phyloP scores from a whole-genome alignment of 2,797 vertebrate species.

The Argentina silus region DNA sequence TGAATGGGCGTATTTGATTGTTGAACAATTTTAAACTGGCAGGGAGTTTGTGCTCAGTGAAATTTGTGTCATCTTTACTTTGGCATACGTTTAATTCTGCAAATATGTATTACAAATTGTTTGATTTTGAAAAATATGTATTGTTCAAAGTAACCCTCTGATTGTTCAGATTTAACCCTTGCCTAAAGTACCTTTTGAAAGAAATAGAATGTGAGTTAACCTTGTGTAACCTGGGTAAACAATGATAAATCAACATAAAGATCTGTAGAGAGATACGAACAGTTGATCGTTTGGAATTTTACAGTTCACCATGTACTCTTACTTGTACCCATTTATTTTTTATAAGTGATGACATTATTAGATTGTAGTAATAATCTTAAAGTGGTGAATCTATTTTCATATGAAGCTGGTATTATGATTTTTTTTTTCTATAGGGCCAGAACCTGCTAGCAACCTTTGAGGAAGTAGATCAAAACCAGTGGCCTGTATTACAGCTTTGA shows the following conservation, averaged over 20 bases:
- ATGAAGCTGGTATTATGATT: too few relatives aligned
- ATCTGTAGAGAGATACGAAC: background rate
- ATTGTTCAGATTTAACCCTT: constrained; percentile 2
- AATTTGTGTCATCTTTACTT: background rate
- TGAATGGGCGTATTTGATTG: too few relatives aligned
- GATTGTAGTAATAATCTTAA: background rate
- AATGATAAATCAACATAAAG: constrained; percentile 5
- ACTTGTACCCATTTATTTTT: background rate
- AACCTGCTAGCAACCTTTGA: background rate
- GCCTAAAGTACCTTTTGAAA: background rate
- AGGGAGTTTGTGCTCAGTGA: too few relatives aligned
- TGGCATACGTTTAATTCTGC: background rate
- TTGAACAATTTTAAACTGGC: too few relatives aligned
- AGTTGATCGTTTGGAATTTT: background rate
- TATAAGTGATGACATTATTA: background rate
- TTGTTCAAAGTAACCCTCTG: background rate
- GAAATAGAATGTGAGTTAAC: background rate
- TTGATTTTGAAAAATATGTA: background rate
- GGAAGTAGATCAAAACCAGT: constrained; percentile 4
- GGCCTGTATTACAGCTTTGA: background rate
- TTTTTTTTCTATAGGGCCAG: too few relatives aligned
- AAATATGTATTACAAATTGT: background rate
- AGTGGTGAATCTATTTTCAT: background rate
- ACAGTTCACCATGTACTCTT: background rate
- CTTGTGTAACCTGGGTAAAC: constrained; percentile 6